Evolutionary conservation across 2,888 invertebrate genomes (phyloP).

Genomic region (Amphimallon solstitiale): DNA sequence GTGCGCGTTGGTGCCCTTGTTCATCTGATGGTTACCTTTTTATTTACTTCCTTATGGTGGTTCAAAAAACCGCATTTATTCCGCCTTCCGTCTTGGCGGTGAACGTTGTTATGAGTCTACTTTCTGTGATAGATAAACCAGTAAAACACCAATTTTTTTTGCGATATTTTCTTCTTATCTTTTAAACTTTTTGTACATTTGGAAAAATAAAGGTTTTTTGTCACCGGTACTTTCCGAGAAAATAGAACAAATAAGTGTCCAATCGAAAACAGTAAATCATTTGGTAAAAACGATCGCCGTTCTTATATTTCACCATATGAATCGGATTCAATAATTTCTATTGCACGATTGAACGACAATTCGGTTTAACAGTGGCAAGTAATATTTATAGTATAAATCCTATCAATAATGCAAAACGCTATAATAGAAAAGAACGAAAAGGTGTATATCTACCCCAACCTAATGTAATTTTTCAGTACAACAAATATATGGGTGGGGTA

Average conservation of each 20-base stretch:
- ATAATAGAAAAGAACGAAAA: not conserved
- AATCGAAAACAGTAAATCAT: conserved; percentile 9
- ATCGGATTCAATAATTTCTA: conserved; percentile 1
- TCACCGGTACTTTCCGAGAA: conserved; percentile 6
- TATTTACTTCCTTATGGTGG: conserved; percentile 7
- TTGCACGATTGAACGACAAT: not conserved
- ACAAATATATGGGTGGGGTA: conserved; percentile 2
- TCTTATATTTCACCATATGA: conserved; percentile 8
- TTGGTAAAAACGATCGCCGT: conserved; percentile 1
- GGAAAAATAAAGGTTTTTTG: conserved; percentile 1
- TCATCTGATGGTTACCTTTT: not conserved
- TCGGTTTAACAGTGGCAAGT: too few relatives aligned
- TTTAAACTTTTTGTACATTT: not conserved
- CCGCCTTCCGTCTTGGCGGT: not conserved
- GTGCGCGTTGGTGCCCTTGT: too few relatives aligned
- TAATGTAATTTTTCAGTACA: too few relatives aligned
- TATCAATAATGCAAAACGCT: conserved; percentile 2
- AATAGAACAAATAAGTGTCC: not conserved
- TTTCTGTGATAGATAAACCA: too few relatives aligned
- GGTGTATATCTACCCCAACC: too few relatives aligned
- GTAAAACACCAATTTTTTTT: too few relatives aligned
- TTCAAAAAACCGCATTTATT: not conserved
- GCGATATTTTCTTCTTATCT: not conserved
- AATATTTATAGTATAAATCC: too few relatives aligned
- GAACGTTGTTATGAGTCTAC: not conserved